Base-by-base conservation (phyloP, 2,888 invertebrate genomes). In the Drosophila neonasuta region DNA sequence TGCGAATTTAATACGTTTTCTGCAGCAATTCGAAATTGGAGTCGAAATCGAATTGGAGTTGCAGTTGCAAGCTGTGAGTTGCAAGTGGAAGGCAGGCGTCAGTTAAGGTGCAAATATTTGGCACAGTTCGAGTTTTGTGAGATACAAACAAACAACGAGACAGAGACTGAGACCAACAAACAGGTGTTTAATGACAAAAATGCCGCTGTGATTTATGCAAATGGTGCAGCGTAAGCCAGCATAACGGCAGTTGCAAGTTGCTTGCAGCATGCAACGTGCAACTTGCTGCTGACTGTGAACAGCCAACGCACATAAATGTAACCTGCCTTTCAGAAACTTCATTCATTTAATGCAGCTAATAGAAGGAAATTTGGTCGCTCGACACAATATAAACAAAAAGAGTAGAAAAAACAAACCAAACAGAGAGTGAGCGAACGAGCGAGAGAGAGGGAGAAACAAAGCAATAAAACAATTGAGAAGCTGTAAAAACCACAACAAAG, bases 241-340 rank as follows among this genome's bases (percentile, higher is more conserved):
- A 58, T 50, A 74, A 48, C 50, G 65, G 70, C 64, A 63, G 30
- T 68, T 70, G 69, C 36, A 13, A 39, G 30, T 60, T 41, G 45
- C 42, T 6, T 3, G 7, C 13, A 9, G 30, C 56, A 32, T 60
- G 56, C 54, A 48, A 51, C 66, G 49, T 66, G 66, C 48, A 46
- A 51, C 46, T 24, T 41, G 56, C 52, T 49, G 15, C 15, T 44
- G 34, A 13, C 34, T 46, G 67, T 62, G 60, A 46, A 63, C 73
- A 65, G 60, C 65, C 76, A 76, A 73, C 76, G 69, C 84, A 81
- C 84, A 81, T 75, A 84, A 73, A 79, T 84, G 85, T 67, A 75
- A 75, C 72, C 80, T 82, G 79, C 77, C 72, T 77, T 79, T 80
- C 78, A 68, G 64, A 74, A 81, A 84, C 84, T 84, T 81, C 81